These are phyloP conservation scores for Cylindroiulus punctatus DNA, from an alignment of 2,888 invertebrate genomes.

Conservation along the genomic window DNA sequence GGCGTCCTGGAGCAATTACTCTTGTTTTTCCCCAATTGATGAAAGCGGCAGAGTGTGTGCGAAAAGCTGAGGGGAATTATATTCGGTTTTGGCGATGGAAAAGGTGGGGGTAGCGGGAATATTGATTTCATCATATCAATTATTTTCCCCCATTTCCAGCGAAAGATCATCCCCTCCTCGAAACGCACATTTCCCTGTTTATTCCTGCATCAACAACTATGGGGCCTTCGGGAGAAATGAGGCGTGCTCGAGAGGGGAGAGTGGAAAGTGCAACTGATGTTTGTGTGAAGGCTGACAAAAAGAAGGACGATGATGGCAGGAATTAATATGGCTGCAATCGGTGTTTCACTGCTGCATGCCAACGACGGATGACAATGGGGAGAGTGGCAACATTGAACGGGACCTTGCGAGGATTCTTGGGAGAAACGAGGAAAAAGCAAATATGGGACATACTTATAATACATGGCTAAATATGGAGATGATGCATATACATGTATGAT, in stretches of 20 bases:
- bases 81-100: slow-evolving; percentile 1
- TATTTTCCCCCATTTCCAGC: background rate
- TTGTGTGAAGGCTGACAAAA: background rate
- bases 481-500: too few species aligned
- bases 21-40: slow-evolving; percentile 4
- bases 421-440: too few species aligned
- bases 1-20: slow-evolving; percentile 2
- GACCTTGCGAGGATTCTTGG: background rate
- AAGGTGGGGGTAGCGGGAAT: slow-evolving; percentile 6
- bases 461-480: too few species aligned
- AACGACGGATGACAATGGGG: background rate
- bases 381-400: background rate
- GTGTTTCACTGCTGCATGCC: background rate
- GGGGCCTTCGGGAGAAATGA: slow-evolving; percentile 5
- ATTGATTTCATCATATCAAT: slow-evolving; percentile 32
- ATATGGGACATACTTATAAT: too few species aligned
- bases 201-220: background rate
- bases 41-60: background rate
- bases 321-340: slow-evolving; percentile 9
- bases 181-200: background rate
- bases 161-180: background rate
- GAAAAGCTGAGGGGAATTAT: slow-evolving; percentile 19
- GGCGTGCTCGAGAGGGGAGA: background rate
- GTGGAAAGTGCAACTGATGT: slow-evolving; percentile 5
- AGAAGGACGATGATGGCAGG: background rate